These are phyloP conservation scores for Macrosiphum euphorbiae DNA, from an alignment of 2,888 invertebrate species.

Conservation along the genomic window DNA sequence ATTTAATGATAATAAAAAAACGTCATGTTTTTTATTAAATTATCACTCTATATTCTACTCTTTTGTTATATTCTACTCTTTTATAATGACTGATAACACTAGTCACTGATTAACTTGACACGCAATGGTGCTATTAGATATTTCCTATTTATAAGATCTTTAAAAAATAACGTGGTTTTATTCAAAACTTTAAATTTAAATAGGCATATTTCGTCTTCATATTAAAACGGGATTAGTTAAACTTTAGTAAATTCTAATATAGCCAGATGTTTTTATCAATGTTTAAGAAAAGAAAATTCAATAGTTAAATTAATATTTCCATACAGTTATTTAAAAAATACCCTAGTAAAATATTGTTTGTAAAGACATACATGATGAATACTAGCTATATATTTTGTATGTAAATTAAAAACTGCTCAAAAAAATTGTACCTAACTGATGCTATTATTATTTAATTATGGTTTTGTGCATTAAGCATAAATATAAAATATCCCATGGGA, in stretches of 20 bases:
- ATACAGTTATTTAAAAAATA: not conserved
- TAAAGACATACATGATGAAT: not conserved
- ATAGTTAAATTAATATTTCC: not conserved
- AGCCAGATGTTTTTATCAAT: not conserved
- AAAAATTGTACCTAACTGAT: not conserved
- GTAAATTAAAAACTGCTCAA: not conserved
- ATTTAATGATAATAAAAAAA: no score
- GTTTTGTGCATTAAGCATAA: not conserved
- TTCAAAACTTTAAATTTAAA: not conserved
- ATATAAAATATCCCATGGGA: not conserved
- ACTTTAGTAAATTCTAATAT: not conserved
- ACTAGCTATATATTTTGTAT: not conserved
- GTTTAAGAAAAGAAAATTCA: not conserved
- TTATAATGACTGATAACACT: not conserved
- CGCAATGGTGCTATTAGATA: not conserved
- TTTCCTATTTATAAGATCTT: not conserved
- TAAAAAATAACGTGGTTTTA: not conserved
- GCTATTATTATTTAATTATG: not conserved
- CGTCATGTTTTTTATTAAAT: not conserved
- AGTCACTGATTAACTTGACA: not conserved
- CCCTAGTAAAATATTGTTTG: not conserved
- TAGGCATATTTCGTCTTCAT: not conserved
- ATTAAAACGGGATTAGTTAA: not conserved
- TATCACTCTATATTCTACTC: not conserved
- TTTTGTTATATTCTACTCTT: not conserved